These are phyloP conservation scores for Dipodomys stephensi DNA, from an alignment of 2,113 vertebrate genomes.

Conservation along the genomic window DNA sequence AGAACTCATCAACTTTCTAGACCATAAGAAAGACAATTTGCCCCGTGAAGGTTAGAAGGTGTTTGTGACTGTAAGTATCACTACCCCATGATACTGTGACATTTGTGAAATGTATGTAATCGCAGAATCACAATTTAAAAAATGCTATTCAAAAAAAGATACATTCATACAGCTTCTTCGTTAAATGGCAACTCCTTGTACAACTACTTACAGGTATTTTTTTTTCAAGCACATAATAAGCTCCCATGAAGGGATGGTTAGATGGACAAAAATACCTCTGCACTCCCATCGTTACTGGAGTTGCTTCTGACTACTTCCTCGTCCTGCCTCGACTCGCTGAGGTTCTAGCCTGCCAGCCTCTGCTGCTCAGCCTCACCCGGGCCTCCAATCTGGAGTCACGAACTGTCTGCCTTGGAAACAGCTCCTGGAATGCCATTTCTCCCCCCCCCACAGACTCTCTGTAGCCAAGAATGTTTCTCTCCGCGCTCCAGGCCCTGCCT, in stretches of 20 bases:
- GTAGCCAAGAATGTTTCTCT: background rate
- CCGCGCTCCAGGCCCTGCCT: background rate
- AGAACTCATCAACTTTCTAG: too few relatives aligned
- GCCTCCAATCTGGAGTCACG: background rate
- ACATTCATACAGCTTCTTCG: too few relatives aligned
- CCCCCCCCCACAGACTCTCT: background rate
- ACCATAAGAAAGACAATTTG: too few relatives aligned
- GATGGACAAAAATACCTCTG: background rate
- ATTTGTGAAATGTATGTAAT: too few relatives aligned
- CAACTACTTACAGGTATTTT: too few relatives aligned
- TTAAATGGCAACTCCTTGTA: too few relatives aligned
- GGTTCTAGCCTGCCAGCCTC: background rate
- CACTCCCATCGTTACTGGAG: background rate
- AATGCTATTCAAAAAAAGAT: too few relatives aligned
- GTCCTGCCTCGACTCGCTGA: background rate
- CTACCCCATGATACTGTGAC: too few relatives aligned
- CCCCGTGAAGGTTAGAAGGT: too few relatives aligned
- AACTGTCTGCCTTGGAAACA: background rate
- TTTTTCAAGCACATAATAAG: too few relatives aligned
- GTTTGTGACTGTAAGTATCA: too few relatives aligned
- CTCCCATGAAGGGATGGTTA: background rate
- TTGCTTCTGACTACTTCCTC: background rate
- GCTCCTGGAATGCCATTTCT: background rate
- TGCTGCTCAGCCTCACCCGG: background rate
- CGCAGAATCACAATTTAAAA: too few relatives aligned